Percentiles rank a stretch among this genome's conserved stretches.
phyloP scores from a whole-genome alignment of 2,888 invertebrate species.

The Caenorhabditis angaria region DNA sequence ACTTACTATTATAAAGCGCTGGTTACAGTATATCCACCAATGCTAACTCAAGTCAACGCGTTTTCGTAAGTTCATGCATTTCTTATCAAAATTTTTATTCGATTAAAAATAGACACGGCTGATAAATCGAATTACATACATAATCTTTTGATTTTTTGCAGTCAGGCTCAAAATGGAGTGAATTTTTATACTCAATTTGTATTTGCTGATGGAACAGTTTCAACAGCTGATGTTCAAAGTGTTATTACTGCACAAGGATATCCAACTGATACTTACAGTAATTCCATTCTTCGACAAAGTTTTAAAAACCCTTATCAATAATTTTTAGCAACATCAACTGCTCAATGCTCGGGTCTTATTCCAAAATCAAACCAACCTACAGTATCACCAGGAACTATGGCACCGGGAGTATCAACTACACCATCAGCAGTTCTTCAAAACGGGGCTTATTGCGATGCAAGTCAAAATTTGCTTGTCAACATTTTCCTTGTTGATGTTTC shows the following conservation, averaged over 20 bases:
- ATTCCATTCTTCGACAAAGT: background rate
- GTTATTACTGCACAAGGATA: conserved; percentile 19
- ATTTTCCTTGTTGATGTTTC: conserved; percentile 38
- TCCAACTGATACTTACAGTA: conserved; percentile 17
- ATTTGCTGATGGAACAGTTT: conserved; percentile 12
- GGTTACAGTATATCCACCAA: conserved; percentile 7
- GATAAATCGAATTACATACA: background rate
- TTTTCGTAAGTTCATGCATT: conserved; percentile 20
- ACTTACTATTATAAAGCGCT: background rate
- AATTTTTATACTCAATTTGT: conserved; percentile 30
- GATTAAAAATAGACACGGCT: background rate
- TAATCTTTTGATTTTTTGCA: conserved; percentile 8
- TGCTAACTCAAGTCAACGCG: conserved; percentile 25
- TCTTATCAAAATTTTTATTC: conserved; percentile 5
- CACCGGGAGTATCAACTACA: conserved; percentile 3
- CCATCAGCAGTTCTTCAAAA: conserved; percentile 7
- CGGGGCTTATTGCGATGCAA: conserved; percentile 23
- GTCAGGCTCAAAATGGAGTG: conserved; percentile 25
- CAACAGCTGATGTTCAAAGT: conserved; percentile 5
- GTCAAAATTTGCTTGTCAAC: conserved; percentile 13
- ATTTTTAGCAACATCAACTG: conserved; percentile 21
- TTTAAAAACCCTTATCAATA: background rate
- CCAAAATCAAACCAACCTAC: conserved; percentile 8
- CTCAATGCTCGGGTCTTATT: conserved; percentile 27
- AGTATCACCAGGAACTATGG: background rate